phyloP scores from a whole-genome alignment of 2,888 invertebrate genomes.

The Tenthredo scrophulariae region DNA sequence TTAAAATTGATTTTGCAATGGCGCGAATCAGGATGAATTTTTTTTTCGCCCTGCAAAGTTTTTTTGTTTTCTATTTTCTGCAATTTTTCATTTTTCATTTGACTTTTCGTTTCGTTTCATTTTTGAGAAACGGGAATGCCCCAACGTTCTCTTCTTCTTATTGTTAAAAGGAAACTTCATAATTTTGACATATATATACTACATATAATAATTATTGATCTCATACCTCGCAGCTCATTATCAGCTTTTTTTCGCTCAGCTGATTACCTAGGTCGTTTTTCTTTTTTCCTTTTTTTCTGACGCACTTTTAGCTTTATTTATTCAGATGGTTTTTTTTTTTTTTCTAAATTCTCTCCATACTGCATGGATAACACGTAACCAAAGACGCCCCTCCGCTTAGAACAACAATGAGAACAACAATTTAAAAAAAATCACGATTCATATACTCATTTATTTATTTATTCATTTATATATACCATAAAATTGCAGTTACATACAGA shows the following conservation, averaged over 20 bases:
- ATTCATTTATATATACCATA: not conserved
- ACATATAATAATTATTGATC: not conserved
- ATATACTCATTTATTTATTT: conserved; percentile 21
- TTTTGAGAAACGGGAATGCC: not conserved
- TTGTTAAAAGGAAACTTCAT: too few species aligned
- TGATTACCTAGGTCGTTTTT: conserved; percentile 11
- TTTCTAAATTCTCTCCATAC: not conserved
- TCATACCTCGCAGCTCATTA: not conserved
- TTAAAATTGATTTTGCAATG: not conserved
- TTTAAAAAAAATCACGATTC: conserved; percentile 8
- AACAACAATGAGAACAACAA: conserved; percentile 50
- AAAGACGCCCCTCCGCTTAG: conserved; percentile 56
- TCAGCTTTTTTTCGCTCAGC: not conserved
- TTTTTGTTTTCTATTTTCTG: not conserved
- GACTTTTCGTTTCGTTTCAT: not conserved
- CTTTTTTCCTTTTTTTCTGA: not conserved
- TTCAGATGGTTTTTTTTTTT: not conserved
- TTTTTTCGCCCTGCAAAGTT: not conserved
- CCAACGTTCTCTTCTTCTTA: not conserved
- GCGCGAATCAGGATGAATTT: not conserved
- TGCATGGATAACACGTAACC: conserved; percentile 53
- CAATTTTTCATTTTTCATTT: not conserved
- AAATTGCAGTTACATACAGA: not conserved
- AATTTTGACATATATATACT: not conserved
- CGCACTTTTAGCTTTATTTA: conserved; percentile 39